These are phyloP conservation scores for Dendroctonus ponderosae DNA, from an alignment of 1,140 invertebrate species.

Conservation along the genomic window DNA sequence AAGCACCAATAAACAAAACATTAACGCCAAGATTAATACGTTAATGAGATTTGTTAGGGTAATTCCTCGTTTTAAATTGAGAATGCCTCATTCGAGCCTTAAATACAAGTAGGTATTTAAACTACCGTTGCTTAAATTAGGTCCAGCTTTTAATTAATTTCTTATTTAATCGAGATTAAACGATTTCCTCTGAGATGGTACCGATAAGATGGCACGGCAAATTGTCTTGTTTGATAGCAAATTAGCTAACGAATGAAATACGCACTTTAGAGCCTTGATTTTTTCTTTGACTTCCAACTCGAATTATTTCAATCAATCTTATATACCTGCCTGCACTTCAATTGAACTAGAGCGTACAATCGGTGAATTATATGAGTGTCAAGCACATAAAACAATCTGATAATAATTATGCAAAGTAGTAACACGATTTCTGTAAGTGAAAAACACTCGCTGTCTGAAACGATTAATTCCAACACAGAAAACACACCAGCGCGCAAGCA, in stretches of 20 bases:
- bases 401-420: constrained; percentile 3
- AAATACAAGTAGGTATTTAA: neutral
- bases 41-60: no score
- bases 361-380: neutral
- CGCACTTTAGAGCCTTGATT: neutral
- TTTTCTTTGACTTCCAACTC: no score
- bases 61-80: no score
- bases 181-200: neutral
- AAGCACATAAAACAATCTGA: constrained; percentile 3
- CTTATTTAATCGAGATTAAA: constrained; percentile 1
- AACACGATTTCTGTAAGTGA: constrained; percentile 8
- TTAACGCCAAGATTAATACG: no score
- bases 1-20: no score
- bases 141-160: constrained; percentile 4
- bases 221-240: neutral
- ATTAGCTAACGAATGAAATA: neutral
- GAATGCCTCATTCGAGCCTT: no score
- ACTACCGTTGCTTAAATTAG: neutral
- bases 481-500: neutral
- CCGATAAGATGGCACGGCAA: neutral
- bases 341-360: no score
- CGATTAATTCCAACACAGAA: constrained; percentile 2
- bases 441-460: constrained; percentile 4
- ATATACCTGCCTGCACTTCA: no score
- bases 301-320: no score